phyloP scores from a whole-genome alignment of 2,888 invertebrate species.

The Drosophila siamana region DNA sequence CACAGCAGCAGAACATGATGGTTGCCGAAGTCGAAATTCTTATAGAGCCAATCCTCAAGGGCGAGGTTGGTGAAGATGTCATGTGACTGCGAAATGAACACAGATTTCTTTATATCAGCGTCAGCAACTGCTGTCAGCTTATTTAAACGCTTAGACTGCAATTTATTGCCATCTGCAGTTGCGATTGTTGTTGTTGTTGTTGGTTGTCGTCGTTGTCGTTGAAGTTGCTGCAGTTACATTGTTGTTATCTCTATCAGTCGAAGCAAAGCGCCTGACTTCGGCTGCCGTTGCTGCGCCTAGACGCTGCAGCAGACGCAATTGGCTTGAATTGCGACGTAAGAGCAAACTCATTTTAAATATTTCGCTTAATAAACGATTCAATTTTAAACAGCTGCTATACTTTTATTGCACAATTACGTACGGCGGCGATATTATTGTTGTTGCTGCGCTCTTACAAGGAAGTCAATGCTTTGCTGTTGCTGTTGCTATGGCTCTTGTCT shows the following conservation, averaged over 20 bases:
- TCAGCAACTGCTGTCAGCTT: conserved; percentile 73
- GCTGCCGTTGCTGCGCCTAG: conserved; percentile 42
- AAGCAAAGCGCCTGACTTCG: conserved; percentile 59
- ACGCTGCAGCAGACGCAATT: conserved; percentile 66
- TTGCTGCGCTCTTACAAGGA: conserved; percentile 45
- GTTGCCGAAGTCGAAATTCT: conserved; percentile 92
- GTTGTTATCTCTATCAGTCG: conserved; percentile 49
- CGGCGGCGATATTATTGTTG: background rate
- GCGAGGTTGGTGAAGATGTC: conserved; percentile 97
- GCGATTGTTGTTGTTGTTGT: conserved; percentile 66
- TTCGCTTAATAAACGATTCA: conserved; percentile 16
- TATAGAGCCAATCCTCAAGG: conserved; percentile 98
- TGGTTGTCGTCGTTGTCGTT: conserved; percentile 15
- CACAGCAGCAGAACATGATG: conserved; percentile 95
- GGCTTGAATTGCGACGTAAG: conserved; percentile 72
- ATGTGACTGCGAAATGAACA: conserved; percentile 95
- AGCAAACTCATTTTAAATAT: conserved; percentile 56
- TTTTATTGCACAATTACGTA: conserved; percentile 52
- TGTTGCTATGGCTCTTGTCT: conserved; percentile 55
- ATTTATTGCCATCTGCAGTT: conserved; percentile 71
- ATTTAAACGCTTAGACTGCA: conserved; percentile 20
- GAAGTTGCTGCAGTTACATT: conserved; percentile 37
- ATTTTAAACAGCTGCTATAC: conserved; percentile 32
- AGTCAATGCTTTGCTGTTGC: conserved; percentile 43
- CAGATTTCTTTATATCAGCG: conserved; percentile 91